Evolutionary conservation across 2,113 vertebrate species (phyloP), one percentile per base, ranked within the genome.

Genomic region (Amblyopsis rosae): DNA sequence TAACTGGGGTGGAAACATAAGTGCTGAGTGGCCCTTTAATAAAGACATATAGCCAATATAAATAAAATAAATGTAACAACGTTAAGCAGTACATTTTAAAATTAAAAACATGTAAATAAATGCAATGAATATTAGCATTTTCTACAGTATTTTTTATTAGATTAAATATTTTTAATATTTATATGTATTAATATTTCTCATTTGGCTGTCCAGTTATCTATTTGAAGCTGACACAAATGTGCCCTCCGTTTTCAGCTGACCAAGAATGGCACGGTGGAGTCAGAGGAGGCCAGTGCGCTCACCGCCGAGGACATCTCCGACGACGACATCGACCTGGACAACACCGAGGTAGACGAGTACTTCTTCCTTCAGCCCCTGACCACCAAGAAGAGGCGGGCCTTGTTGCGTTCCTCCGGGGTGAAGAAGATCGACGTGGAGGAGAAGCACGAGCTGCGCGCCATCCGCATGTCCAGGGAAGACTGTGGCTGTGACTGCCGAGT

Each of bases 401-500:
- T 99, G 88, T 91, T 99, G 60, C 91, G 98, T 66, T 92, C 96
- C 11, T 98, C 98, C 0, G 98, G 98, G 2, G 97, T 99, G 41
- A 98, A 97, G 85, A 98, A 98, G 92, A 97, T 99, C 12, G 97
- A 98, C 0, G 96, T 98, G 80, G 98, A 98, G 49, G 98, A 99
- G 80, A 99, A 99, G 69, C 98, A 98, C 0, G 97, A 98, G 86
- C 93, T 99, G 72, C 90, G 97, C 49, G 93, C 96, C 77, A 98
- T 99, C 89, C 94, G 98, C 67, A 90, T 98, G 45, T 98, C 98
- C 12, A 91, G 98, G 10, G 98, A 99, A 86, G 98, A 99, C 86
- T 99, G 98, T 3, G 98, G 98, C 81, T 99, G 98, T 50, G 96
- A 98, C 85, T 99, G 98, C 86, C 91, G 96, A 54, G 91, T 98